These are phyloP conservation scores for Halcyon smyrnensis DNA, from an alignment of 2,797 vertebrate species.

Conservation along the genomic window DNA sequence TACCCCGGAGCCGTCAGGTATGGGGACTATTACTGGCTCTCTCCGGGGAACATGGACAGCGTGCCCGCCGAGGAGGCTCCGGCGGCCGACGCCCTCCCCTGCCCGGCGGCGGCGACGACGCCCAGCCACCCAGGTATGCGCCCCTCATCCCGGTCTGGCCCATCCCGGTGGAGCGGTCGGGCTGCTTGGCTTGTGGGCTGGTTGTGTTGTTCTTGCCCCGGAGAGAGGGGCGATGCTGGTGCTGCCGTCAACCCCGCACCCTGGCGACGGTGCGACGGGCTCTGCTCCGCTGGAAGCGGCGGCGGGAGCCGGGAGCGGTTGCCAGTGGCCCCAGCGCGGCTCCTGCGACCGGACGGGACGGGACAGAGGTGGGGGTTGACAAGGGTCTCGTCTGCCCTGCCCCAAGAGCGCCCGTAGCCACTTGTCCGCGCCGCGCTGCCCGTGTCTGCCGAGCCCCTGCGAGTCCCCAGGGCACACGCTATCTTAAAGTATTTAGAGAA, in stretches of 20 bases:
- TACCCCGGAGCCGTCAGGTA: not conserved
- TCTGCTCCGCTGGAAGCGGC: not conserved
- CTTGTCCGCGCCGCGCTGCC: not conserved
- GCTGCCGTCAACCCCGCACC: not conserved
- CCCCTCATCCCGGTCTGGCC: too few species aligned
- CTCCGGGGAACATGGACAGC: not conserved
- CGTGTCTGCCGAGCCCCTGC: too few species aligned
- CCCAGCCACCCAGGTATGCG: constrained; percentile 13
- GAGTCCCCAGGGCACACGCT: accelerated
- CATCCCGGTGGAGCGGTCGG: too few species aligned
- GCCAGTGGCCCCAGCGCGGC: too few species aligned
- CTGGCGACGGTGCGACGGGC: not conserved
- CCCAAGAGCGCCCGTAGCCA: accelerated
- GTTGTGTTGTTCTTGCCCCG: too few species aligned
- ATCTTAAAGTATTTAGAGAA: not conserved
- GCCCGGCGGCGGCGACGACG: not conserved
- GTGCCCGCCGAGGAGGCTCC: not conserved
- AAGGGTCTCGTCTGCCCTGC: too few species aligned
- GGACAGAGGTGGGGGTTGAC: accelerated
- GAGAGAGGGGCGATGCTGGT: not conserved
- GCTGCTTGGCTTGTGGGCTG: not conserved
- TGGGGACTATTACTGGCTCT: constrained; percentile 18
- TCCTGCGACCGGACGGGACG: accelerated
- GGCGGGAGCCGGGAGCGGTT: not conserved
- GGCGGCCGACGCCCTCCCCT: not conserved